Evolutionary conservation across 2,888 invertebrate species (phyloP), one percentile per base, ranked within the genome.

Genomic region (Apotomis capreana): DNA sequence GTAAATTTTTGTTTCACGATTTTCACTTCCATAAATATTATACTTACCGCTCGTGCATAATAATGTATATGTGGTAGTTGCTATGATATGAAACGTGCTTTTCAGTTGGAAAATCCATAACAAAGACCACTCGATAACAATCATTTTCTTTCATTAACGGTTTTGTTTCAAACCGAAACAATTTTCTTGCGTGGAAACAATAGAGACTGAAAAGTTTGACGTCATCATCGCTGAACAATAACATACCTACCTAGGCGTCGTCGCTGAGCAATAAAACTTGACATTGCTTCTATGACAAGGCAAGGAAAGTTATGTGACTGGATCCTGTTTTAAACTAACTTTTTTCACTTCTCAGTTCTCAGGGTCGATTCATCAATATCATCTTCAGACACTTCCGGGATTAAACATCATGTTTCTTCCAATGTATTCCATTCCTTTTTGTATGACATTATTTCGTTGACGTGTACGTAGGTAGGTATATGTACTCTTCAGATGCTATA

Each of bases 21-120:
- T 44, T 44, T 44, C 44, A 10, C 9, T 51, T 51, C 12, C 51
- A 49, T 6, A 36, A 49, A 26, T 4, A 40, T 40, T 40, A 40
- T 40, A 26, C 26, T 26, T 26, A 26, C 26, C 26, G 26, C 26
- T 26, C 26, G 26, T 26, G 26, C 26, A 26, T 26, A 26, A 26
- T 26, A 26, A 26, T 26, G 26, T 26, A 26, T 26, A 26, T 26
- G 12, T 49, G 4, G 62, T 8, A n/a, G 51, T 51, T n/a, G 52
- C 37, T 37, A 37, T 51, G 13, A 37, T 37, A 52, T 63, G 13
- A 52, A 63, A 63, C 62, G 4, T 13, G 40, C 37, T 52, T 54
- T 64, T 54, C 40, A 54, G 44, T 54, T 64, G 44, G 54, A 64
- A 54, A 64, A 64, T 40, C 54, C 40, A 64, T 15, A 64, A 64